Conservation (phyloP, 2,888 invertebrate genomes). For the Tenthredo amoena region DNA sequence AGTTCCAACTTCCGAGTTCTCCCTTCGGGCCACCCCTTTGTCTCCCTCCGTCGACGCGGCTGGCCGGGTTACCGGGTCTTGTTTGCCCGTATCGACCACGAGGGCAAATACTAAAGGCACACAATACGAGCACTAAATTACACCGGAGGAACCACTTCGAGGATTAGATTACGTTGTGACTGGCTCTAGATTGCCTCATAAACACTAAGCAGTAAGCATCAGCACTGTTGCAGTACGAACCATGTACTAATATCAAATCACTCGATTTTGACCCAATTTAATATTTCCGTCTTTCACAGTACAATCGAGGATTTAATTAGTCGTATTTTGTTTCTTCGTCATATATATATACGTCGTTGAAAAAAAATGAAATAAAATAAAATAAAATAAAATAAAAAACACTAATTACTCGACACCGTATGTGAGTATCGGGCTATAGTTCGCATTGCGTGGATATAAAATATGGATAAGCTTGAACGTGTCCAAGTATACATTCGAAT, state of each 20-base stretch:
- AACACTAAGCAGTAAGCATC: constrained; percentile 32
- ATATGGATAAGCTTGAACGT: neutral
- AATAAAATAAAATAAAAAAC: too few species aligned
- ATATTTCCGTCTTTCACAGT: neutral
- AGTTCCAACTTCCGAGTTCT: constrained; percentile 50
- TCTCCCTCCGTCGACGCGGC: constrained; percentile 20
- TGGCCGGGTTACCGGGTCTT: constrained; percentile 51
- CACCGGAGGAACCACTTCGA: constrained; percentile 49
- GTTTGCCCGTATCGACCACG: constrained; percentile 53
- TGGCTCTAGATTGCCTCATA: constrained; percentile 46
- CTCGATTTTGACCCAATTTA: neutral
- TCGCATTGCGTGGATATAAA: neutral
- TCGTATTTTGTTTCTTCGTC: too few species aligned
- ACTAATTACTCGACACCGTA: too few species aligned
- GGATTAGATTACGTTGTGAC: constrained; percentile 52
- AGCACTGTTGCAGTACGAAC: neutral
- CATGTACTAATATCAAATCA: neutral
- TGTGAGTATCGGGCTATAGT: neutral
- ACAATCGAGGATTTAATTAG: neutral
- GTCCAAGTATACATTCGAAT: neutral
- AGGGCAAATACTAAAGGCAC: constrained; percentile 52
- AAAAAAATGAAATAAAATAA: too few species aligned
- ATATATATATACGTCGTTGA: too few species aligned
- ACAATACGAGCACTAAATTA: constrained; percentile 50
- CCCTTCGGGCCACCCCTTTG: constrained; percentile 31